Evolutionary conservation across 2,113 vertebrate species (phyloP).

Genomic region (Sinocyclocheilus anshuiensis): DNA sequence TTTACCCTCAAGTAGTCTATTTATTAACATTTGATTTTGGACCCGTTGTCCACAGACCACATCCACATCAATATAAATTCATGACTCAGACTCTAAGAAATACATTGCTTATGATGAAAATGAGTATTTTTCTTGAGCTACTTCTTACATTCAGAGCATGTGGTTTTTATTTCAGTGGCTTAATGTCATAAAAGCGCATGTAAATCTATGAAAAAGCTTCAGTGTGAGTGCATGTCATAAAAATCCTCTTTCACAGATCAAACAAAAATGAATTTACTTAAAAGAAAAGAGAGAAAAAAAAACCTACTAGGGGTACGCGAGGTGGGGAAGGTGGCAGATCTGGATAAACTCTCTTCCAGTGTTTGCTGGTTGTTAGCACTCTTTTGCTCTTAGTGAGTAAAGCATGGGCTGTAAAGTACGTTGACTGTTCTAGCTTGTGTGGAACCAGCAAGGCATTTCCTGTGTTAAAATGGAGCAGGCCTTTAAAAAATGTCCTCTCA

Average conservation of each 20-base stretch:
- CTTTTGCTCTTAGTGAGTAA: constrained; percentile 50
- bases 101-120: constrained; percentile 55
- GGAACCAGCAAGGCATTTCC: constrained; percentile 75
- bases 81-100: constrained; percentile 46
- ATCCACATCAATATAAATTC: constrained; percentile 52
- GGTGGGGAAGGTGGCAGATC: constrained; percentile 11
- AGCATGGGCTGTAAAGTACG: constrained; percentile 69
- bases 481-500: constrained; percentile 69
- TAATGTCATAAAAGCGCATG: too few species aligned
- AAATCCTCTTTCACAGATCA: constrained; percentile 47
- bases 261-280: constrained; percentile 50
- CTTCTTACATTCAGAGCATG: constrained; percentile 42
- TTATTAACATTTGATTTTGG: constrained; percentile 43
- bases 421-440: constrained; percentile 69
- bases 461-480: constrained; percentile 66
- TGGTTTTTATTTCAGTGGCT: constrained; percentile 61
- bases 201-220: too few species aligned
- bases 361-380: constrained; percentile 45
- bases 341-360: constrained; percentile 38
- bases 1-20: constrained; percentile 48
- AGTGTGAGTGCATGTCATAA: constrained; percentile 46
- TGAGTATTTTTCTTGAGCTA: constrained; percentile 47
- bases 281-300: background rate
- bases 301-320: background rate
- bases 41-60: constrained; percentile 49